Conservation (phyloP, 2,113 vertebrate genomes). For the Pluvialis apricaria region DNA sequence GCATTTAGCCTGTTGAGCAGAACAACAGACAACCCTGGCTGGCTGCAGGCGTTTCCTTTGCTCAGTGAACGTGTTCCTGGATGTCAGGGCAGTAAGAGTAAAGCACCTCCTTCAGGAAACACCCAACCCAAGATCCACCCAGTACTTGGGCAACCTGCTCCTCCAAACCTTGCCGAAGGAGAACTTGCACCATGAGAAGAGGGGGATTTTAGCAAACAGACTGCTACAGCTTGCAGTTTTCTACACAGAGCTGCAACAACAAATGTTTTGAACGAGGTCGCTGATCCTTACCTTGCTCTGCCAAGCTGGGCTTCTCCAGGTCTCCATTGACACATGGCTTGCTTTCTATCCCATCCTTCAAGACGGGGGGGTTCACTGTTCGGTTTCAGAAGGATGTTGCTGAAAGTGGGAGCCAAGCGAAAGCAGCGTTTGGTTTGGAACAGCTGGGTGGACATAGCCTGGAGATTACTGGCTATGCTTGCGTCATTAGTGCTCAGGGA, state of each 20-base stretch:
- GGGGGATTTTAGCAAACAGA: neutral
- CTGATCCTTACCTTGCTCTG: slow-evolving; percentile 78
- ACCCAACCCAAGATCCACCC: neutral
- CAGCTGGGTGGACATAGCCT: slow-evolving; percentile 96
- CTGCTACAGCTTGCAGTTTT: neutral
- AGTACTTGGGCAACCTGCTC: neutral
- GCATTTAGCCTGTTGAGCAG: neutral
- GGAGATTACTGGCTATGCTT: slow-evolving; percentile 94
- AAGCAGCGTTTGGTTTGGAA: slow-evolving; percentile 97
- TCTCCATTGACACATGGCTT: slow-evolving; percentile 75
- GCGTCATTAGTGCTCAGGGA: slow-evolving; percentile 73
- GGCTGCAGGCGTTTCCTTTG: neutral
- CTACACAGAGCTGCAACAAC: neutral
- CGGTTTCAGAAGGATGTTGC: slow-evolving; percentile 87
- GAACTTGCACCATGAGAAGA: neutral
- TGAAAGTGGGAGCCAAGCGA: slow-evolving; percentile 94
- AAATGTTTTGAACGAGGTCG: rapidly evolving
- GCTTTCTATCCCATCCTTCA: neutral
- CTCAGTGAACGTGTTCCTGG: neutral
- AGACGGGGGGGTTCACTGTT: neutral
- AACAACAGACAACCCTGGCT: neutral
- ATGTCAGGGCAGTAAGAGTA: neutral
- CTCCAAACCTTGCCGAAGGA: neutral
- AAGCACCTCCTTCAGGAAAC: neutral
- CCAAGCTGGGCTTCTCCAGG: slow-evolving; percentile 65